Evolutionary conservation across 1,140 invertebrate species (phyloP).

Genomic region (Mycetomoellerius zeteki): DNA sequence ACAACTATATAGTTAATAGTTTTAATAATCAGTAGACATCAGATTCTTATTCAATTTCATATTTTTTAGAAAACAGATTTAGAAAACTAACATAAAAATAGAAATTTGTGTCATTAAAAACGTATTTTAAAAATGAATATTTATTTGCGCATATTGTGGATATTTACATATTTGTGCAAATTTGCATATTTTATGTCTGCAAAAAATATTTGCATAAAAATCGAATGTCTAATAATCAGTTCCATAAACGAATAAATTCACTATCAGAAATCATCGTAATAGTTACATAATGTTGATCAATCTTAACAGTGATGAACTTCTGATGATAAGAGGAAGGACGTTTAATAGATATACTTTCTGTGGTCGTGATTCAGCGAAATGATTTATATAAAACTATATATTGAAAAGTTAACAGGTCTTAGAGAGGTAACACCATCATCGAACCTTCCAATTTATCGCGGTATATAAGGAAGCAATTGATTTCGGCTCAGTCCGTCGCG

Average conservation of each 20-base stretch:
- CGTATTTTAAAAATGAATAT: too few relatives aligned
- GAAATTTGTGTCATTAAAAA: too few relatives aligned
- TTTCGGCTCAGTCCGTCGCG: slow-evolving; percentile 3
- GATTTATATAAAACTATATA: background rate
- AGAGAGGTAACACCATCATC: background rate
- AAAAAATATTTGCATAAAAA: too few relatives aligned
- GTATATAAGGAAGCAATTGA: slow-evolving; percentile 20
- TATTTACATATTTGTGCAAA: too few relatives aligned
- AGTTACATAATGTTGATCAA: background rate
- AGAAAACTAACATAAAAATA: too few relatives aligned
- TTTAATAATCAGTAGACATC: background rate
- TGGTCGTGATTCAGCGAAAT: background rate
- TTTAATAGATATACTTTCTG: background rate
- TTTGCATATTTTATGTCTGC: too few relatives aligned
- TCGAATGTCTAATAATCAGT: background rate
- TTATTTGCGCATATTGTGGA: too few relatives aligned
- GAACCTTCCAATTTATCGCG: slow-evolving; percentile 12
- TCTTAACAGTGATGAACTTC: background rate
- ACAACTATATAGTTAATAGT: background rate
- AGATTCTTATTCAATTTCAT: too few relatives aligned
- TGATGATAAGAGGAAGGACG: background rate
- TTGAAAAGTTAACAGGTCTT: background rate
- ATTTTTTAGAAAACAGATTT: too few relatives aligned
- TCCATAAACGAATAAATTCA: background rate
- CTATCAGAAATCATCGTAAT: background rate